phyloP scores from a whole-genome alignment of 2,113 vertebrate genomes.

The Rhabdomys dilectus region DNA sequence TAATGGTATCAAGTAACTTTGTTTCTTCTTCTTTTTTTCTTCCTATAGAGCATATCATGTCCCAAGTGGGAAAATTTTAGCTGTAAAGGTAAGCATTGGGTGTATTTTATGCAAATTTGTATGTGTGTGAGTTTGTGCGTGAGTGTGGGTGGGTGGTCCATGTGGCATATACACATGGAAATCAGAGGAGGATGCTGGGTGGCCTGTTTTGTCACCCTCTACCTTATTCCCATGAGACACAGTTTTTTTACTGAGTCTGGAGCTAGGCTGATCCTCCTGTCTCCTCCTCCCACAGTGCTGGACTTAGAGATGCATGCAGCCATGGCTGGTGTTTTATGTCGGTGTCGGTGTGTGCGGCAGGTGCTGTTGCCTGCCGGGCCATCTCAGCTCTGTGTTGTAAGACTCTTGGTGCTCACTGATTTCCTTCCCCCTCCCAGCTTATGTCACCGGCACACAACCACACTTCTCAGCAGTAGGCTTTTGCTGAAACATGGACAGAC shows the following conservation, averaged over 20 bases:
- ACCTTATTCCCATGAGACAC: neutral
- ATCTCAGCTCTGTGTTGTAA: neutral
- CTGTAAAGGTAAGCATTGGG: slow-evolving; percentile 94
- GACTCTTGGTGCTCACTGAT: slow-evolving; percentile 51
- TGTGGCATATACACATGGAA: neutral
- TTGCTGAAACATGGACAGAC: neutral
- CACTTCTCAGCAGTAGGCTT: neutral
- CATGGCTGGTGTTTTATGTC: neutral
- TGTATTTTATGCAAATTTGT: slow-evolving; percentile 41
- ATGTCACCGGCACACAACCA: too few species aligned
- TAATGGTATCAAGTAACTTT: slow-evolving; percentile 59
- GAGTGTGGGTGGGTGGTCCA: neutral
- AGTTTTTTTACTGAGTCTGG: neutral
- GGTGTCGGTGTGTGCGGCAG: neutral
- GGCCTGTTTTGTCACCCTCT: neutral
- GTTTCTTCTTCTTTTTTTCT: slow-evolving; percentile 66
- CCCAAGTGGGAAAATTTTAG: slow-evolving; percentile 94
- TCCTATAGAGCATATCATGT: slow-evolving; percentile 93
- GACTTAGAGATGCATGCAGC: neutral
- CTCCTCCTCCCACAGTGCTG: too few species aligned
- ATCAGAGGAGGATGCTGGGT: too few species aligned
- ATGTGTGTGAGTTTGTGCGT: neutral
- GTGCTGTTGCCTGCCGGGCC: neutral
- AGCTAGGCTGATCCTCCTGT: neutral
- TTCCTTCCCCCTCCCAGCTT: neutral